phyloP scores from a whole-genome alignment of 2,888 invertebrate genomes.

The Aethes cnicana region DNA sequence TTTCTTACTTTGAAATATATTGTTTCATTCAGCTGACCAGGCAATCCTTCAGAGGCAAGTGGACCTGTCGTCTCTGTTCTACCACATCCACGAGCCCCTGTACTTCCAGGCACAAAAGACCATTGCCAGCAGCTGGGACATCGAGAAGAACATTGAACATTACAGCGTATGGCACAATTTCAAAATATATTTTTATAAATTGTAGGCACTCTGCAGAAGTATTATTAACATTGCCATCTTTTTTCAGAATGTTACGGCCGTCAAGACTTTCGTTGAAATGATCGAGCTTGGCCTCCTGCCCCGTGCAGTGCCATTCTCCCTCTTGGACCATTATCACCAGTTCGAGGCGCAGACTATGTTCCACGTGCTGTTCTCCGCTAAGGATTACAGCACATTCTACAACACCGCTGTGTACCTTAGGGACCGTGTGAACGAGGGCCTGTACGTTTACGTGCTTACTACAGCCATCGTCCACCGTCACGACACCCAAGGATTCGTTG shows the following conservation, averaged over 20 bases:
- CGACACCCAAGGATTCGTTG: constrained; percentile 84
- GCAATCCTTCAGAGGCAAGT: constrained; percentile 67
- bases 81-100: constrained; percentile 83
- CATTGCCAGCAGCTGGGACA: constrained; percentile 74
- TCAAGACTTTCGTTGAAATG: constrained; percentile 79
- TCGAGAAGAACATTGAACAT: constrained; percentile 74
- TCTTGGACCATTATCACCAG: constrained; percentile 79
- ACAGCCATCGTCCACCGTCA: constrained; percentile 84
- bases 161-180: constrained; percentile 64
- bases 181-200: not conserved
- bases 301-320: constrained; percentile 82
- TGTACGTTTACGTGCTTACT: constrained; percentile 85
- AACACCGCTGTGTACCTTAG: constrained; percentile 87
- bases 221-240: no score
- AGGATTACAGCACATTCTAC: constrained; percentile 87
- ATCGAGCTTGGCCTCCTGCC: constrained; percentile 80
- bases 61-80: constrained; percentile 67
- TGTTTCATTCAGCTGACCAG: constrained; percentile 73
- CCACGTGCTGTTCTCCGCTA: constrained; percentile 86
- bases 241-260: constrained; percentile 76
- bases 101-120: constrained; percentile 73
- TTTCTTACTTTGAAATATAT: not conserved
- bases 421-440: constrained; percentile 85
- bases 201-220: no score
- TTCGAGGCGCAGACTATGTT: constrained; percentile 85